Base-by-base conservation (phyloP, 2,888 invertebrate genomes). In the Tineola bisselliella region DNA sequence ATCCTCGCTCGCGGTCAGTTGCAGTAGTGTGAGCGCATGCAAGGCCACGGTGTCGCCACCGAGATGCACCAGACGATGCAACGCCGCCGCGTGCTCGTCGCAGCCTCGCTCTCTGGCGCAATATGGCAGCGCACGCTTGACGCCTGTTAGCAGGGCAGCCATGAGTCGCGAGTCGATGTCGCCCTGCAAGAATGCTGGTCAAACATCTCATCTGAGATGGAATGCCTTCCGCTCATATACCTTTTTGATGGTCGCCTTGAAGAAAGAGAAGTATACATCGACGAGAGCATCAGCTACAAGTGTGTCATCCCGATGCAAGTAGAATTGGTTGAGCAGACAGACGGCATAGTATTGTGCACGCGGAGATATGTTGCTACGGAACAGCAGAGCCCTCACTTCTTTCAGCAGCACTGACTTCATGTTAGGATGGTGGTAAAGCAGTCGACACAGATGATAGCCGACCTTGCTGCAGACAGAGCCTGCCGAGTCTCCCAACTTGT, bases 401-500 rank as follows among this genome's bases (percentile, higher is more conserved):
- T 89, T 88, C 2, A 96, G 88, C 11, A 99, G 94, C 0, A 96
- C 92, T 0, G 89, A 84, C 76, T 97, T 97, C 97, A 98, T 98
- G 66, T 94, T 94, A 0, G 96, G 94, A 81, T 98, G 98, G 66
- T 92, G 90, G 64, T 91, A 89, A 0, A 97, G 87, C 3, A 99
- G 81, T 70, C 94, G 94, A 31, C 92, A 92, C 10, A 99, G 86
- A 65, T 95, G 93, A 79, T 95, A 94, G 44, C 96, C 90, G 0
- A 94, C 93, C 80, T 95, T 95, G 0, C 97, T 94, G 0, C 96
- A 96, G 0, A 98, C 92, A 69, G 94, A 93, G 66, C 92, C 91
- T 10, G 91, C 90, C 0, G 98, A 98, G 84, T 99, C 99, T 11
- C 99, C 99, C 10, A 99, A 87, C 78, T 99, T 99, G 77, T 99